Percentiles rank a stretch among this genome's conserved stretches.
These are phyloP conservation scores for Turnix velox DNA, from an alignment of 2,113 vertebrate genomes.

Conservation along the genomic window DNA sequence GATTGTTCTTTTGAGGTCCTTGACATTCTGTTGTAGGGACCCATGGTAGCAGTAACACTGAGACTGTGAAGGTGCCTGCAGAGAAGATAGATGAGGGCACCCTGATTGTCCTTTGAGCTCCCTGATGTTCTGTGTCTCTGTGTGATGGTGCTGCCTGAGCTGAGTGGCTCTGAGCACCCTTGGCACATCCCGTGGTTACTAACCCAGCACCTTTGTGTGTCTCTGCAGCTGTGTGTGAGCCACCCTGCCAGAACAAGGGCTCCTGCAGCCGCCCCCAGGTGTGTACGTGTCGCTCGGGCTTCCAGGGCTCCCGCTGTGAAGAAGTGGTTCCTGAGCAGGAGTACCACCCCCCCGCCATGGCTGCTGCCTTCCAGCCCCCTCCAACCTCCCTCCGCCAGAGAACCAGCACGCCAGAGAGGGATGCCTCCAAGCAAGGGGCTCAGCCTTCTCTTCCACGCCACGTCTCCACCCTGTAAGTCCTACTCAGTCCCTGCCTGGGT, in stretches of 20 bases:
- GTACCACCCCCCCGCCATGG: conserved; percentile 61
- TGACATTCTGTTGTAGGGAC: too few species aligned
- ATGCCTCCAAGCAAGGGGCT: background rate
- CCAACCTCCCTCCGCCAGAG: conserved; percentile 31
- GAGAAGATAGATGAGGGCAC: too few species aligned
- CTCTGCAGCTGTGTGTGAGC: conserved; percentile 77
- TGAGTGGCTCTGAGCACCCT: background rate
- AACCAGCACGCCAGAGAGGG: background rate
- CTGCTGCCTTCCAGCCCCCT: conserved; percentile 8
- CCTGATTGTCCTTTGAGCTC: too few species aligned
- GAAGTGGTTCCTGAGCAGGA: conserved; percentile 74
- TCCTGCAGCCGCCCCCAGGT: conserved; percentile 79
- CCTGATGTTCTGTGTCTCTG: too few species aligned
- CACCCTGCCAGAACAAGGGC: conserved; percentile 79
- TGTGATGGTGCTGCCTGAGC: background rate
- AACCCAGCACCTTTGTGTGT: conserved; percentile 30
- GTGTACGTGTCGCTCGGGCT: conserved; percentile 78
- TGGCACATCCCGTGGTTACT: background rate
- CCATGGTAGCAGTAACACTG: too few species aligned
- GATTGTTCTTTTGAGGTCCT: too few species aligned
- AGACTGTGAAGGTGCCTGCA: too few species aligned
- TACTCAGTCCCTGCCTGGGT: background rate
- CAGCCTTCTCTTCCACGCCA: background rate
- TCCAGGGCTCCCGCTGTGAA: conserved; percentile 74
- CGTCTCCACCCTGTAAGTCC: conserved; percentile 41